phyloP scores from a whole-genome alignment of 2,888 invertebrate genomes.

The Blastobasis lacticolella region DNA sequence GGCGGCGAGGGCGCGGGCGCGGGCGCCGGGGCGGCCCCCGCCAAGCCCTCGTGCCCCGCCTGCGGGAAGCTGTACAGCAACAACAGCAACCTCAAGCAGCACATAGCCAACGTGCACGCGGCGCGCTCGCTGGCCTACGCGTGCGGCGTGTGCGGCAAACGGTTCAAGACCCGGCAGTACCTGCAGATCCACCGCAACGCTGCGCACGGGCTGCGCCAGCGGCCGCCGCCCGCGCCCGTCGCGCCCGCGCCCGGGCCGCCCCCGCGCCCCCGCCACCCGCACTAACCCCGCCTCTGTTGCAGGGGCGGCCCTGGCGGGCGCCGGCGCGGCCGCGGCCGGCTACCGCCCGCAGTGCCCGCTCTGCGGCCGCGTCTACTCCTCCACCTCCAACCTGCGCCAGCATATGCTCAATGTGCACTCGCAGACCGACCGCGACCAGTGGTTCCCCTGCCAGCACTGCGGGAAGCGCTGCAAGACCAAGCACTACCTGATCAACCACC shows the following conservation, averaged over 20 bases:
- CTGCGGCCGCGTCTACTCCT: constrained; percentile 82
- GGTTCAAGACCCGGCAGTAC: constrained; percentile 81
- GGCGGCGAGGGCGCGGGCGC: constrained; percentile 26
- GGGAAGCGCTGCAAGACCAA: constrained; percentile 84
- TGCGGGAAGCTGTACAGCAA: constrained; percentile 81
- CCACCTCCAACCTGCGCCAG: constrained; percentile 83
- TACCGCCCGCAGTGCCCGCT: constrained; percentile 80
- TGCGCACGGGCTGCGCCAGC: constrained; percentile 78
- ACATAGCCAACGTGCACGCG: constrained; percentile 80
- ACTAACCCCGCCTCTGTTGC: constrained; percentile 78
- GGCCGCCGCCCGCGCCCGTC: constrained; percentile 60
- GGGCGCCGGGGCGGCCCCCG: constrained; percentile 22
- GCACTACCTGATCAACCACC: constrained; percentile 84
- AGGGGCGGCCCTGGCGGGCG: constrained; percentile 77
- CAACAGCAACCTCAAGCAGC: constrained; percentile 81
- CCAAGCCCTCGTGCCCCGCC: constrained; percentile 78
- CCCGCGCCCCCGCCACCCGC: constrained; percentile 50
- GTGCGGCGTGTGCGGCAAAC: constrained; percentile 78
- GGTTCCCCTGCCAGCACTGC: constrained; percentile 82
- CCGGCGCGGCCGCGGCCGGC: constrained; percentile 57
- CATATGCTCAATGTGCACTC: constrained; percentile 85
- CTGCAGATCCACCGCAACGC: constrained; percentile 80
- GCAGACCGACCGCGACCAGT: constrained; percentile 79
- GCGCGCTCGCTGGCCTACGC: constrained; percentile 74
- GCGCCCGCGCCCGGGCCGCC: constrained; percentile 46